Base-by-base conservation (phyloP, 1,140 invertebrate species). In the Drosophila micromelanica region DNA sequence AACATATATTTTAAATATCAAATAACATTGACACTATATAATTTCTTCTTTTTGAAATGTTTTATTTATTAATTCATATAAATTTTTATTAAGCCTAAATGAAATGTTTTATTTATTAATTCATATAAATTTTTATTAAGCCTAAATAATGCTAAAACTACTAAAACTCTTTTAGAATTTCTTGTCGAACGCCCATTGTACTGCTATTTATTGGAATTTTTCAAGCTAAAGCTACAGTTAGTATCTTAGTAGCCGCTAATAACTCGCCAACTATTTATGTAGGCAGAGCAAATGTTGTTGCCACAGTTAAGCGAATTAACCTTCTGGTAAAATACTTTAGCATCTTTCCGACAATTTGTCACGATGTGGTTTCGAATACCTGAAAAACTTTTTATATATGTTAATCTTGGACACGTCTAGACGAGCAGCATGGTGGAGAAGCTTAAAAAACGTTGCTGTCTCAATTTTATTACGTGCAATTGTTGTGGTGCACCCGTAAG, bases 361-460 rank as follows among this genome's bases (percentile, higher is more conserved):
- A 65, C 17, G 20, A 15, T 11, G 1, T 30, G 46, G 13, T 20
- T 65, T 65, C 69, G 68, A 64, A 64, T 56, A 56, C 42, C 32
- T 27, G 4, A 13, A 4, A 11, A 13, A 40, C 5, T 11, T 3
- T 11, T 45, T 51, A 8, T 23, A 35, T 42, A 1, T 32, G 13
- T 37, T 51, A 43, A 51, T 64, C 27, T 30, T n/a, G 32, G 13
- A 11, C 9, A 17, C 13, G 69, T 72, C 69, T 72, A 57, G 61
- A 65, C 61, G 55, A 17, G 42, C 17, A 32, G 11, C 27, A 12
- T 45, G 12, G 11, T 11, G 15, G 9, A 20, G 27, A 64, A 71
- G 61, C 52, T 30, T 35, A 17, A 65, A 20, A 65, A 45, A 67
- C 59, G 69, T 30, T 17, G 27, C 42, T 64, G 62, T 73, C 55